Conservation (phyloP, 2,113 vertebrate genomes). For the Vireo altiloquus region DNA sequence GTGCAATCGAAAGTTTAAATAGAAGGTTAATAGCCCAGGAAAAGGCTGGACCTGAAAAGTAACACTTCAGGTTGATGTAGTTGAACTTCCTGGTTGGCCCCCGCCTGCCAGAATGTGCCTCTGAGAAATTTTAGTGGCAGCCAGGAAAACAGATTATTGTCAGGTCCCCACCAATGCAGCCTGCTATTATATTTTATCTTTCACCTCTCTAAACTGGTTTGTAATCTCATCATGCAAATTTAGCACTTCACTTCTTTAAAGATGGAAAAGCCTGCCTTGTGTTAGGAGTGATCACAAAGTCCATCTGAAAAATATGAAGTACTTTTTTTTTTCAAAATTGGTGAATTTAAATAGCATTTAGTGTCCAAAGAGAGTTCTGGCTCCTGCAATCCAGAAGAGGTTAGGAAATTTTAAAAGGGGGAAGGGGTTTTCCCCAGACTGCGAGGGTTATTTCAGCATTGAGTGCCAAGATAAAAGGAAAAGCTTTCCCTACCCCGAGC, state of each 20-base stretch:
- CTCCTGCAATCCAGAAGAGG: not conserved
- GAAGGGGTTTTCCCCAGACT: not conserved
- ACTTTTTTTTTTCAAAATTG: not conserved
- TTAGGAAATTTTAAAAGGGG: not conserved
- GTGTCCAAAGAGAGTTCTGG: not conserved
- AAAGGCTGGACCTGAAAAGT: not conserved
- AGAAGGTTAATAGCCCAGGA: not conserved
- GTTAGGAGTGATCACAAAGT: not conserved
- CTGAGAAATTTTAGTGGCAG: not conserved
- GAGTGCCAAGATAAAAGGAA: not conserved
- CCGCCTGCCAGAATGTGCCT: not conserved
- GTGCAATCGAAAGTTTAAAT: not conserved
- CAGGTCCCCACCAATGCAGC: not conserved
- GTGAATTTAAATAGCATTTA: not conserved
- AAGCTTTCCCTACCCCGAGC: not conserved
- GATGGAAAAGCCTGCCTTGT: not conserved
- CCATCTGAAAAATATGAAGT: not conserved
- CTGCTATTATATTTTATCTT: not conserved
- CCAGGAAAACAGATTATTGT: not conserved
- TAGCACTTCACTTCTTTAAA: not conserved
- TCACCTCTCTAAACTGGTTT: not conserved
- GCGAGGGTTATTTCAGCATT: not conserved
- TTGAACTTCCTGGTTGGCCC: not conserved
- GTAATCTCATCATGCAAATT: not conserved
- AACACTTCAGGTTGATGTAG: not conserved